Evolutionary conservation across 2,888 invertebrate species (phyloP).

Genomic region (Drosophila niveifrons): DNA sequence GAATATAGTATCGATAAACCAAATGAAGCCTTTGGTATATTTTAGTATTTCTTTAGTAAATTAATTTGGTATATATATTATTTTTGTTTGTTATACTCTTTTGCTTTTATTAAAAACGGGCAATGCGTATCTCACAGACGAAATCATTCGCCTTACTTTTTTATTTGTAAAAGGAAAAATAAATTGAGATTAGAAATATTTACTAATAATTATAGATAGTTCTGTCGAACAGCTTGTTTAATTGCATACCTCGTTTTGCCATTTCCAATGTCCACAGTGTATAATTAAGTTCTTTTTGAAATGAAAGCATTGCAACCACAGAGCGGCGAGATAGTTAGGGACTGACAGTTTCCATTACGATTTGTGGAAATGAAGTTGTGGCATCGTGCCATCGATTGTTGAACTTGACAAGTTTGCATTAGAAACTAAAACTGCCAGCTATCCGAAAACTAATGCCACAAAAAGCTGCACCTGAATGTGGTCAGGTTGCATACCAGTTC

Average conservation of each 20-base stretch:
- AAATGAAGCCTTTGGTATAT: too few species aligned
- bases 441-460: constrained; percentile 38
- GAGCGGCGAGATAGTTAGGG: background rate
- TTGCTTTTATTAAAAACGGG: too few species aligned
- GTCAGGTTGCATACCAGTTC: constrained; percentile 35
- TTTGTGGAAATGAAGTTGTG: constrained; percentile 27
- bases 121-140: too few species aligned
- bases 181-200: too few species aligned
- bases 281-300: background rate
- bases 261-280: background rate
- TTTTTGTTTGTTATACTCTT: too few species aligned
- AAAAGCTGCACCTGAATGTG: constrained; percentile 60
- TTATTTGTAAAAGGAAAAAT: too few species aligned
- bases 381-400: constrained; percentile 47
- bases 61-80: too few species aligned
- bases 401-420: constrained; percentile 56
- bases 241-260: background rate
- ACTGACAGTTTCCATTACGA: constrained; percentile 28
- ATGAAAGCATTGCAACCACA: constrained; percentile 8
- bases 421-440: constrained; percentile 44
- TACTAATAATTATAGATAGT: too few species aligned
- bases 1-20: too few species aligned
- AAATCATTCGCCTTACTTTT: too few species aligned
- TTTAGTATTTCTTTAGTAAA: too few species aligned
- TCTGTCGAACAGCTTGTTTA: too few species aligned